Percentiles rank a stretch among this genome's conserved stretches.
Evolutionary conservation across 92 coral and sea anemone genomes (phyloP).

Genomic region (Zoanthus sansibaricus): DNA sequence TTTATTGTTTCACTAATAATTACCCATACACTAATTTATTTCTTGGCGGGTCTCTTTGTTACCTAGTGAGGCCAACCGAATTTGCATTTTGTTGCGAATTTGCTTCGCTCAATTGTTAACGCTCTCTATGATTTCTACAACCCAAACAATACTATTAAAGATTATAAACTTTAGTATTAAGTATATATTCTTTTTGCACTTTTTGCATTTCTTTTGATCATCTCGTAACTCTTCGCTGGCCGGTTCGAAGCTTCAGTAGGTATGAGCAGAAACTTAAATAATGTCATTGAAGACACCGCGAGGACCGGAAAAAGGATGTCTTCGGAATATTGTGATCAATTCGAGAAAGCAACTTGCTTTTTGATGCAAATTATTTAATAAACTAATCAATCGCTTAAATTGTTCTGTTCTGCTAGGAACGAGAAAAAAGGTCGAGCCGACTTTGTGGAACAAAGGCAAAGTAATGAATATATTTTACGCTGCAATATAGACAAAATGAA

Average conservation of each 20-base stretch:
- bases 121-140: slow-evolving; percentile 36
- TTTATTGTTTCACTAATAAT: slow-evolving; percentile 94
- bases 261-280: slow-evolving; percentile 41
- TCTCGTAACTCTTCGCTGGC: neutral
- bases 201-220: neutral
- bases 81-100: slow-evolving; percentile 62
- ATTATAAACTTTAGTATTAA: slow-evolving; percentile 19
- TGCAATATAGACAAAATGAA: slow-evolving; percentile 74
- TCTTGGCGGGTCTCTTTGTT: slow-evolving; percentile 92
- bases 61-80: slow-evolving; percentile 51
- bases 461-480: slow-evolving; percentile 77
- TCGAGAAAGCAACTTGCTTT: slow-evolving; percentile 84
- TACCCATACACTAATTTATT: slow-evolving; percentile 75
- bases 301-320: slow-evolving; percentile 95
- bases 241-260: slow-evolving; percentile 9
- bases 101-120: slow-evolving; percentile 40
- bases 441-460: slow-evolving; percentile 76
- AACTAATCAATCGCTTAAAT: slow-evolving; percentile 88
- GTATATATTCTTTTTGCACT: slow-evolving; percentile 9
- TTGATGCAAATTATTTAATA: slow-evolving; percentile 93
- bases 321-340: slow-evolving; percentile 72
- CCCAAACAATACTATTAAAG: slow-evolving; percentile 39
- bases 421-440: slow-evolving; percentile 86
- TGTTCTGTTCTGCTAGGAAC: slow-evolving; percentile 85
- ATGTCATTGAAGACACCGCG: slow-evolving; percentile 66